phyloP scores from a whole-genome alignment of 2,888 invertebrate species.

The Aphodius sticticus region DNA sequence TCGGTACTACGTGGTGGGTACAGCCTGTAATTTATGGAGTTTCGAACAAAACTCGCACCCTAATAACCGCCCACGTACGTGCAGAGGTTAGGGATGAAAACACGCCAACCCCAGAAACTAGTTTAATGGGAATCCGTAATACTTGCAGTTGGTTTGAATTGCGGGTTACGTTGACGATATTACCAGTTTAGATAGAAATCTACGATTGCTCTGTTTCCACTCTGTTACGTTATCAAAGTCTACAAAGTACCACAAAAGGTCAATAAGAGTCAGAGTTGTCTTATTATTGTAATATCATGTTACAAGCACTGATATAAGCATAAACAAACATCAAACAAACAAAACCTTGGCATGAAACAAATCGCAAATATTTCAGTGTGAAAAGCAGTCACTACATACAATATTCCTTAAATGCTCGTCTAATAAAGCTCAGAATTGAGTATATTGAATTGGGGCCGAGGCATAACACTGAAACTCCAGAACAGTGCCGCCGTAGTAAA shows the following conservation, averaged over 20 bases:
- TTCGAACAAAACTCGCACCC: conserved; percentile 23
- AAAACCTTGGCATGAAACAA: background rate
- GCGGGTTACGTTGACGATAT: background rate
- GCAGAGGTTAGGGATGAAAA: conserved; percentile 8
- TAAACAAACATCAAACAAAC: background rate
- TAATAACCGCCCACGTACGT: conserved; percentile 23
- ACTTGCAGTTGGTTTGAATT: background rate
- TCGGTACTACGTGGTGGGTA: conserved; percentile 13
- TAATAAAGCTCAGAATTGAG: conserved; percentile 16
- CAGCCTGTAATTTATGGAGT: conserved; percentile 21
- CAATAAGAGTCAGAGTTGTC: no score
- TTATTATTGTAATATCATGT: no score
- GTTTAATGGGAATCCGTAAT: conserved; percentile 14
- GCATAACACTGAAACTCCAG: conserved; percentile 18
- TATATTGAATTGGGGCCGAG: background rate
- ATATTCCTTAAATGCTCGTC: conserved; percentile 6
- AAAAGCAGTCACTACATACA: background rate
- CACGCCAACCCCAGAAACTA: conserved; percentile 15
- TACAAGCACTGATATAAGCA: background rate
- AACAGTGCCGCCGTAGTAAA: conserved; percentile 25
- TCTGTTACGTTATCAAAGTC: no score
- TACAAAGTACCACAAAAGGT: no score
- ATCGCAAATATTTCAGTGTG: background rate
- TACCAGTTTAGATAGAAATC: background rate
- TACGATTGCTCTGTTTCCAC: background rate